Evolutionary conservation across 2,797 vertebrate genomes (phyloP).

Genomic region (Oryzias sinensis): DNA sequence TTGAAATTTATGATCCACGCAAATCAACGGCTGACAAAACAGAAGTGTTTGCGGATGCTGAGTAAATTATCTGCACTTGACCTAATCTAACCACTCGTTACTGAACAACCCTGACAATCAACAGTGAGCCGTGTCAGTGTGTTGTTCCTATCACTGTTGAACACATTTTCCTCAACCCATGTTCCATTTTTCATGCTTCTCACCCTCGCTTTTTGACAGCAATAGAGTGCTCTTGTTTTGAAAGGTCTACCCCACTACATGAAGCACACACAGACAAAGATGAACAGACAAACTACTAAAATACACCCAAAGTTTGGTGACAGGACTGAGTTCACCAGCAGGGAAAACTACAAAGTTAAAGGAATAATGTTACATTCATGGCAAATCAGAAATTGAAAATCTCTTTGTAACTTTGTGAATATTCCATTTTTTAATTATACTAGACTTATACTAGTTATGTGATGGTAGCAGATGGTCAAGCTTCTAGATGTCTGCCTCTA

Average conservation of each 20-base stretch:
- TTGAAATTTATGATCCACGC: slow-evolving; percentile 21
- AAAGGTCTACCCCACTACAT: slow-evolving; percentile 18
- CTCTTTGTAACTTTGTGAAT: slow-evolving; percentile 24
- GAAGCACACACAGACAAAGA: slow-evolving; percentile 25
- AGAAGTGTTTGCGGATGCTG: slow-evolving; percentile 22
- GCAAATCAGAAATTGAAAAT: slow-evolving; percentile 27
- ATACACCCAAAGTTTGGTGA: slow-evolving; percentile 11
- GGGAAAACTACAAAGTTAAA: slow-evolving; percentile 4
- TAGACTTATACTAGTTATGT: slow-evolving; percentile 7
- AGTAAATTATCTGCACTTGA: slow-evolving; percentile 30
- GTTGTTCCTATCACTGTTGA: slow-evolving; percentile 33
- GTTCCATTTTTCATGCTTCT: slow-evolving; percentile 22
- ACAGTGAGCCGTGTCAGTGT: slow-evolving; percentile 52
- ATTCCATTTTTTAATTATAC: slow-evolving; percentile 20
- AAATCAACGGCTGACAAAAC: slow-evolving; percentile 16
- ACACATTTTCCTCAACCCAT: slow-evolving; percentile 28
- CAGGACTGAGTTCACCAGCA: slow-evolving; percentile 5
- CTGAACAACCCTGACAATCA: slow-evolving; percentile 53
- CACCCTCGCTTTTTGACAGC: slow-evolving; percentile 55
- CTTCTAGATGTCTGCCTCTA: slow-evolving; percentile 14
- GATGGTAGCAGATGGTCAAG: slow-evolving; percentile 10
- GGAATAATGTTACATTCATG: slow-evolving; percentile 60
- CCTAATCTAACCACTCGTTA: slow-evolving; percentile 39
- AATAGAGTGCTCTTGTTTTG: slow-evolving; percentile 51
- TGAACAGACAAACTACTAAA: slow-evolving; percentile 18